Evolutionary conservation across 2,888 invertebrate genomes (phyloP).

Genomic region (Bedellia somnulentella): DNA sequence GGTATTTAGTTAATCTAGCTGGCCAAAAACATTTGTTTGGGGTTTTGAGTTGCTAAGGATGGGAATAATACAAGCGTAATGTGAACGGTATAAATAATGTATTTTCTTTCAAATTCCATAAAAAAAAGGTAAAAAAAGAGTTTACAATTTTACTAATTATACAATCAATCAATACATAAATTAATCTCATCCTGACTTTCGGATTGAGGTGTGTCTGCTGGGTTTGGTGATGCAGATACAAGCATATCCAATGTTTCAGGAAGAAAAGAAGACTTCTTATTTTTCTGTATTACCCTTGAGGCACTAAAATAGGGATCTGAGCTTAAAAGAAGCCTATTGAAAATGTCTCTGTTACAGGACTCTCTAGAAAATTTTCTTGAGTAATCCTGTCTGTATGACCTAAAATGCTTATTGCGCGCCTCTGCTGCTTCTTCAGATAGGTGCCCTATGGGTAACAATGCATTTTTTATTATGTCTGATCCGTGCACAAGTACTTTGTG

Average conservation of each 20-base stretch:
- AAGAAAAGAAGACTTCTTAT: constrained; percentile 7
- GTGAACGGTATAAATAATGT: no score
- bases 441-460: constrained; percentile 16
- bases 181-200: no score
- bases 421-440: constrained; percentile 18
- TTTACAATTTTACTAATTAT: no score
- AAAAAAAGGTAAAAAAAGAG: no score
- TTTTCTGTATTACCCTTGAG: constrained; percentile 6
- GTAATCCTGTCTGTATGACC: constrained; percentile 12
- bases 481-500: constrained; percentile 17
- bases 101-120: no score
- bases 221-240: constrained; percentile 2
- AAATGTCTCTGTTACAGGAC: constrained; percentile 9
- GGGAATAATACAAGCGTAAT: no score
- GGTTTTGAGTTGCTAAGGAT: no score
- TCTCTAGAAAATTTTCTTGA: constrained; percentile 13
- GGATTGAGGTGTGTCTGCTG: no score
- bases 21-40: no score
- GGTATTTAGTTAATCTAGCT: no score
- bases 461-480: constrained; percentile 12
- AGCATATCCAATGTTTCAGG: constrained; percentile 1
- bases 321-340: constrained; percentile 10
- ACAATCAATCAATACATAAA: no score
- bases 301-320: constrained; percentile 9
- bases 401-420: constrained; percentile 17